Evolutionary conservation across 2,888 invertebrate species (phyloP).

Genomic region (Diaperis boleti): DNA sequence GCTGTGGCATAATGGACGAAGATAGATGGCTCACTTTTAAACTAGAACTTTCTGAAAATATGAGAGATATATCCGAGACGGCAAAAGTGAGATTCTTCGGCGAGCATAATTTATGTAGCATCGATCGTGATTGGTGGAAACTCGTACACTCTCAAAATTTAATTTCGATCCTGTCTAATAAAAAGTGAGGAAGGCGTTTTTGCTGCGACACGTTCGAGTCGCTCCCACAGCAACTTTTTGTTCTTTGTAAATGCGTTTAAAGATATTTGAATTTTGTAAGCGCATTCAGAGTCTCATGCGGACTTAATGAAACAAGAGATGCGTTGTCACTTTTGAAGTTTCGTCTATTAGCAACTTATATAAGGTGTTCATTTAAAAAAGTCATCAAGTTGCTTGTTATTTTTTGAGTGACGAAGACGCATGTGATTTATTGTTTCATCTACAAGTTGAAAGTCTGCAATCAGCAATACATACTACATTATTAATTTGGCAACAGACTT

Average conservation of each 20-base stretch:
- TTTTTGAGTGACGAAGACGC: no score
- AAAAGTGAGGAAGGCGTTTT: conserved; percentile 8
- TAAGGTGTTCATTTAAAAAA: no score
- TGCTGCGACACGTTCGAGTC: conserved; percentile 1
- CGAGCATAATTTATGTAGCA: conserved; percentile 26
- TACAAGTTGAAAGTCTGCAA: no score
- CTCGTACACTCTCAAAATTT: conserved; percentile 24
- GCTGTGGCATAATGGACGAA: conserved; percentile 53
- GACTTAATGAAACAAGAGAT: no score
- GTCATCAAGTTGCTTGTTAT: no score
- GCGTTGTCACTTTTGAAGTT: no score
- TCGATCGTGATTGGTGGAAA: conserved; percentile 29
- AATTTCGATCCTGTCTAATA: conserved; percentile 28
- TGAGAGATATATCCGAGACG: conserved; percentile 17
- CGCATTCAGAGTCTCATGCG: conserved; percentile 1
- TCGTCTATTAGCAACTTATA: no score
- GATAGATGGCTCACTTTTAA: conserved; percentile 46
- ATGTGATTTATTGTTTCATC: no score
- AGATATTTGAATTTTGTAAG: background rate
- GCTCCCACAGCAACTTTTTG: background rate
- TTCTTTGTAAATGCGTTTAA: conserved; percentile 2
- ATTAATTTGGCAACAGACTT: no score
- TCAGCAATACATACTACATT: no score
- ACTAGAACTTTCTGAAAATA: conserved; percentile 32
- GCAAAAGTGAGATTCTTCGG: conserved; percentile 15